phyloP scores from a whole-genome alignment of 2,113 vertebrate species.

The Petaurus breviceps region DNA sequence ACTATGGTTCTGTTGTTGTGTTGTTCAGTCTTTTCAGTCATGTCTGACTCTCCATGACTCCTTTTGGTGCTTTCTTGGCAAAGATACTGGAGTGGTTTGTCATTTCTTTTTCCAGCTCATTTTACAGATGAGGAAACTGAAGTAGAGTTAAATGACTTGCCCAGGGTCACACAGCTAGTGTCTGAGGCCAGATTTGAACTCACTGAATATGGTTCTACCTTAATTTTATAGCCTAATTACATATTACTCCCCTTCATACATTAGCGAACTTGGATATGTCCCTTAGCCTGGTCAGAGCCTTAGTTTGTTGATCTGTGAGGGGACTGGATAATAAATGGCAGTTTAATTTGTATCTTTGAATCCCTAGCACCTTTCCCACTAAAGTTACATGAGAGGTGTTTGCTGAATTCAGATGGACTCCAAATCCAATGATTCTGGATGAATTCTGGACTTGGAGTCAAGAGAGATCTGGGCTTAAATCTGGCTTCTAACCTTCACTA shows the following conservation, averaged over 20 bases:
- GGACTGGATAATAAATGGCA: not conserved
- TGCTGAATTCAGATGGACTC: not conserved
- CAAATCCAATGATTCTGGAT: not conserved
- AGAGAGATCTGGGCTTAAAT: too few relatives aligned
- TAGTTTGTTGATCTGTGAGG: not conserved
- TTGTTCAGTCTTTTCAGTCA: not conserved
- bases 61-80: not conserved
- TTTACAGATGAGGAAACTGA: not conserved
- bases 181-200: not conserved
- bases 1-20: not conserved
- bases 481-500: not conserved
- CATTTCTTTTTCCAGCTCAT: not conserved
- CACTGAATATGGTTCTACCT: not conserved
- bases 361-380: not conserved
- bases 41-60: not conserved
- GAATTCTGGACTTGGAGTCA: too few relatives aligned
- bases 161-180: not conserved
- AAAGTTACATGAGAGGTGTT: not conserved
- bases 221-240: not conserved
- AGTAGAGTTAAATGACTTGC: not conserved
- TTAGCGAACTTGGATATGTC: not conserved
- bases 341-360: not conserved
- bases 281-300: not conserved
- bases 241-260: not conserved
- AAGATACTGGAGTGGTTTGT: not conserved